A percentile compares a stretch with the other conserved stretches of the same genome.
phyloP scores from a whole-genome alignment of 2,113 vertebrate genomes.

The Micronycteris hirsuta region DNA sequence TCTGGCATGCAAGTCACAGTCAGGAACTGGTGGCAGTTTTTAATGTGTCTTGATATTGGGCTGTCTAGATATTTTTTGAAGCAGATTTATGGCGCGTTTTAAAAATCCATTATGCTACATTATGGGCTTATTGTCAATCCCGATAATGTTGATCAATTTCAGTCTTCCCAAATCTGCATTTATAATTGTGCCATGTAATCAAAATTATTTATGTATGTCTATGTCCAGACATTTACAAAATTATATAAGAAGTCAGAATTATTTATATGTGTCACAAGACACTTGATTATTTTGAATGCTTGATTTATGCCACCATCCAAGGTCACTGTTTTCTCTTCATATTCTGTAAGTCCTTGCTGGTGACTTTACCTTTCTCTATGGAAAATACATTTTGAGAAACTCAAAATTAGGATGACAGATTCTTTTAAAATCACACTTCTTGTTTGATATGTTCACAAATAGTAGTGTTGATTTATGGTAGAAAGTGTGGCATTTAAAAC shows the following conservation, averaged over 20 bases:
- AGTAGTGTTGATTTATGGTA: neutral
- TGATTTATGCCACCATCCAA: neutral
- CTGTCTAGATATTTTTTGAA: conserved; percentile 10
- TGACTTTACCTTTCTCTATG: neutral
- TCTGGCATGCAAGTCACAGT: neutral
- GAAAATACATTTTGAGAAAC: neutral
- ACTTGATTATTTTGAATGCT: conserved; percentile 27
- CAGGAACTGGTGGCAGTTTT: conserved; percentile 35
- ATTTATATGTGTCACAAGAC: conserved; percentile 10
- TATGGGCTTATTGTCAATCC: conserved; percentile 55
- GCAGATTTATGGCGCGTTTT: conserved; percentile 63
- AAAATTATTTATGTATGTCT: conserved; percentile 64
- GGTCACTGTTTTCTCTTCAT: neutral
- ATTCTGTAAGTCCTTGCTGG: neutral
- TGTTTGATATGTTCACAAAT: neutral
- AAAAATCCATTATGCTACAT: conserved; percentile 64
- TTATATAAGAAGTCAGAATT: conserved; percentile 47
- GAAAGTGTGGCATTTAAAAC: neutral
- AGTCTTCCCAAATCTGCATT: conserved; percentile 66
- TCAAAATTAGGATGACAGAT: neutral
- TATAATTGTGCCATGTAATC: conserved; percentile 67
- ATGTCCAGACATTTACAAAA: conserved; percentile 30
- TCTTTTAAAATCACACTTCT: neutral
- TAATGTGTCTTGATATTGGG: conserved; percentile 38
- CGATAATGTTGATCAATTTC: conserved; percentile 63